Conservation (phyloP, 2,113 vertebrate genomes). For the Terrapene triunguis region DNA sequence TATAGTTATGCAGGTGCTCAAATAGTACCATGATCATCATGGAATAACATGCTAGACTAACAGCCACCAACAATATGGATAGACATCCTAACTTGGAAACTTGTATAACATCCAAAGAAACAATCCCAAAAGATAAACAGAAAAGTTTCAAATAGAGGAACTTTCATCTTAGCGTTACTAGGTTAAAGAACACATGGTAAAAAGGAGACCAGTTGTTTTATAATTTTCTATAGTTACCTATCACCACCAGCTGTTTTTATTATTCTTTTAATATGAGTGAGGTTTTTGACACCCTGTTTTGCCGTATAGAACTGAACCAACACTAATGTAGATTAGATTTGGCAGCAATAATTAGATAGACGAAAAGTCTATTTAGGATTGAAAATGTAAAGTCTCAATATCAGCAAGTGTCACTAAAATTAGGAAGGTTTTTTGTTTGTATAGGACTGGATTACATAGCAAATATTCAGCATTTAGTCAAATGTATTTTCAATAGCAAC, state of each 20-base stretch:
- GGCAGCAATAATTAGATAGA: not conserved
- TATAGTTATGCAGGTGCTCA: not conserved
- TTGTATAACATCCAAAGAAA: not conserved
- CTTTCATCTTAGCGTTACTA: not conserved
- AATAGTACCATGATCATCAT: not conserved
- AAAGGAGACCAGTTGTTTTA: not conserved
- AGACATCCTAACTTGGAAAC: not conserved
- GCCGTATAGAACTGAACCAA: not conserved
- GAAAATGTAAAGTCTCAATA: not conserved
- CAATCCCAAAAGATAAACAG: not conserved
- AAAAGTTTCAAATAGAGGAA: not conserved
- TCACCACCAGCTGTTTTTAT: not conserved
- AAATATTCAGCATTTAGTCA: not conserved
- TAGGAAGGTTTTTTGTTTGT: not conserved
- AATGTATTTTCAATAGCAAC: not conserved
- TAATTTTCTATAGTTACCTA: not conserved
- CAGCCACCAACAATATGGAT: not conserved
- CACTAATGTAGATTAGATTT: not conserved
- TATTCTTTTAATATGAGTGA: not conserved
- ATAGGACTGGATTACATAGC: not conserved
- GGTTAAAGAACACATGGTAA: not conserved
- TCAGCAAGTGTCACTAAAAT: not conserved
- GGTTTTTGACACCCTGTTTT: not conserved
- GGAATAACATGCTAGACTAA: not conserved
- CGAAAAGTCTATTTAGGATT: too few species aligned